Evolutionary conservation across 2,113 vertebrate species (phyloP), one percentile per base, ranked within the genome.

Genomic region (Colistium nudipinnis): DNA sequence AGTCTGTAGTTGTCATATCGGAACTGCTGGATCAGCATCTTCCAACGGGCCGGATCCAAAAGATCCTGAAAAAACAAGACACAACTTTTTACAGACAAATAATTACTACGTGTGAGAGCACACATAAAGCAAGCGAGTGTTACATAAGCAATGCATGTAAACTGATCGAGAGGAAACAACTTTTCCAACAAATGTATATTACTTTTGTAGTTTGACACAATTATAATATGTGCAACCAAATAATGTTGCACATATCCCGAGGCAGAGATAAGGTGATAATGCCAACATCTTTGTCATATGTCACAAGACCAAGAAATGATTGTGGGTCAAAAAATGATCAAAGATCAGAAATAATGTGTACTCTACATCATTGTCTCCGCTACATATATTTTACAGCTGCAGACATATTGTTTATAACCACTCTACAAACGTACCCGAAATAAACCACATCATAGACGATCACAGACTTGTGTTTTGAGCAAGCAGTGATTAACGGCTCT

Each of bases 1-100:
- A 99, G 94, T 84, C 97, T 94, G 92, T 99, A 99, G 93, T 99
- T 99, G 92, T 99, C 97, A n/a, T 98, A 99, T 80, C 97, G 94
- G 78, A 99, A 99, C 90, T 99, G 98, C 79, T 99, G 98, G 86
- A 97, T 98, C 74, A 99, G 93, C 96, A 99, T 98, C 84, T 97
- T 96, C 98, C 98, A 99, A 84, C 98, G 95, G 30, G 95, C 96
- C 4, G 96, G 96, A 92, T 99, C 97, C 94, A 99, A 91, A 62
- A 99, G 96, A 89, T 99, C 98, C 98, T 99, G 62, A 76, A 41
- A 81, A 61, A 31, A 47, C 9, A 55, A 19, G 9, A 28, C 7
- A 62, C 7, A 54, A 36, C 7, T 13, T 61, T 73, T 71, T 35
- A 51, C 12, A 74, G 28, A 35, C 12, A 9, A 52, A 3, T 38